phyloP scores from a whole-genome alignment of 2,113 vertebrate genomes.

The Chaetops frenatus region DNA sequence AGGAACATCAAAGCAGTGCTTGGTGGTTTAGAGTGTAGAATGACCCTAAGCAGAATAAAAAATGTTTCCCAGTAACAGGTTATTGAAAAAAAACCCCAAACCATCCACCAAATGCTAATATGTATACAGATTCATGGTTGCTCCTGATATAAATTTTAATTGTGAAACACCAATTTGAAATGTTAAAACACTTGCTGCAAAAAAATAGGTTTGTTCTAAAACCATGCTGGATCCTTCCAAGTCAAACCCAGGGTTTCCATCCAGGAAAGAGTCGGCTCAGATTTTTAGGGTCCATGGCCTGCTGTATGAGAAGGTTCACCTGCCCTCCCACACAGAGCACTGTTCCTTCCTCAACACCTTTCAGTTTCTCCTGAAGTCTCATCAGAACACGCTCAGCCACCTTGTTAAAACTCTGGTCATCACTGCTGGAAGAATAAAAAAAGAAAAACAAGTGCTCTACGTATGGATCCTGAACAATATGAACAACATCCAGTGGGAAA shows the following conservation, averaged over 20 bases:
- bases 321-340: slow-evolving; percentile 93
- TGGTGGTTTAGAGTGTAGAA: neutral
- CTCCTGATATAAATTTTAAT: neutral
- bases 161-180: neutral
- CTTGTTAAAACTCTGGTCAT: slow-evolving; percentile 91
- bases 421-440: slow-evolving; percentile 59
- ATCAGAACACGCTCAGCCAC: slow-evolving; percentile 95
- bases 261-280: slow-evolving; percentile 89
- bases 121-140: neutral
- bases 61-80: neutral
- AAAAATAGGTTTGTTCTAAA: neutral
- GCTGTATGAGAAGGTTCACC: slow-evolving; percentile 97
- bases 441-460: neutral
- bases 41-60: neutral
- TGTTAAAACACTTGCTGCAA: neutral
- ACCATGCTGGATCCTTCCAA: neutral
- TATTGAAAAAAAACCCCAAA: neutral
- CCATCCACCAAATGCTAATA: neutral
- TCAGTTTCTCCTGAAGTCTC: slow-evolving; percentile 95
- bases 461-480: neutral
- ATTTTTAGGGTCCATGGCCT: slow-evolving; percentile 96
- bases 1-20: neutral
- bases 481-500: neutral
- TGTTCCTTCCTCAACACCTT: slow-evolving; percentile 91
- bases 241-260: slow-evolving; percentile 94